These are phyloP conservation scores for Dexiosoma caninum DNA, from an alignment of 2,888 invertebrate species.

Conservation along the genomic window DNA sequence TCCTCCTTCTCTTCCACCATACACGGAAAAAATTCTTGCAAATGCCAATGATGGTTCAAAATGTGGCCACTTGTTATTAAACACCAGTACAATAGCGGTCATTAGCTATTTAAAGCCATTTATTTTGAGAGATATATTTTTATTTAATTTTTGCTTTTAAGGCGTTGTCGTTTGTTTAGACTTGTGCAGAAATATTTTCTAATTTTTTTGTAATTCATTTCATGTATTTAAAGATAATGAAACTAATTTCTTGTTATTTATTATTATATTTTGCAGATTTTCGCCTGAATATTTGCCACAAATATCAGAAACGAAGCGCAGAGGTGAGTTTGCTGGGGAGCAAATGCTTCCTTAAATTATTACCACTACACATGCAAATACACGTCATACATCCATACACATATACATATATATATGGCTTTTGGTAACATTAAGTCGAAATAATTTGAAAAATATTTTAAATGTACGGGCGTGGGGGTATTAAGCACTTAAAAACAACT, in stretches of 20 bases:
- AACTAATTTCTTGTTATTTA: slow-evolving; percentile 23
- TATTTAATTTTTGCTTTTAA: slow-evolving; percentile 42
- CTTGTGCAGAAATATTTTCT: slow-evolving; percentile 9
- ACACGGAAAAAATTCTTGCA: too few relatives aligned
- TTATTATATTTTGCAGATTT: slow-evolving; percentile 39
- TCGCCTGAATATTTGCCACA: not conserved
- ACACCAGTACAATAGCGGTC: slow-evolving; percentile 35
- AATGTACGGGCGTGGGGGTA: not conserved
- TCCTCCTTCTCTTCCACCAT: too few relatives aligned
- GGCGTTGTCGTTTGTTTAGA: slow-evolving; percentile 32
- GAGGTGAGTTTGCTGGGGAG: slow-evolving; percentile 31
- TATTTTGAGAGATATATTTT: slow-evolving; percentile 18
- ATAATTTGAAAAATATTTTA: too few relatives aligned
- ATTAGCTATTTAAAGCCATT: slow-evolving; percentile 37
- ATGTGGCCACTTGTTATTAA: slow-evolving; percentile 34
- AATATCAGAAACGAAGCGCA: not conserved
- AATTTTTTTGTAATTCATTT: slow-evolving; percentile 53
- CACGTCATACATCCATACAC: too few relatives aligned
- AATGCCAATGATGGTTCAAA: not conserved
- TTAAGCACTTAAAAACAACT: too few relatives aligned
- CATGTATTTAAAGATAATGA: slow-evolving; percentile 4
- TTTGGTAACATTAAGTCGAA: too few relatives aligned
- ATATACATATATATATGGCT: too few relatives aligned
- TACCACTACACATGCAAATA: too few relatives aligned
- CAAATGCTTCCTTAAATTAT: too few relatives aligned